These are phyloP conservation scores for Camptogramma bilineatum DNA, from an alignment of 2,888 invertebrate genomes.

Conservation along the genomic window DNA sequence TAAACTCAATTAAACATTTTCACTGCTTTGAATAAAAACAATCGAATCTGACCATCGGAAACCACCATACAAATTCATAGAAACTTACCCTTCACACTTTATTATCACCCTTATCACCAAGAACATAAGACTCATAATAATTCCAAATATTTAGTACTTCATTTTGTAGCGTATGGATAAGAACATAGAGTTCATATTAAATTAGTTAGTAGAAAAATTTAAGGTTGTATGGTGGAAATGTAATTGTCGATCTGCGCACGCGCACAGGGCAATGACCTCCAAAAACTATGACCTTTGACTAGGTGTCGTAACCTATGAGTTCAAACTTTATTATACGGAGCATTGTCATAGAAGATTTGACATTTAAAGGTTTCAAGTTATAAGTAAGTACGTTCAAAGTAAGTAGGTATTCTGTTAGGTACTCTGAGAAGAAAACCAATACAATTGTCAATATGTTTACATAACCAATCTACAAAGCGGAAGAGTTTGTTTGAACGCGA, in stretches of 20 bases:
- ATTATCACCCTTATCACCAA: slow-evolving; percentile 33
- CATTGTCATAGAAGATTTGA: background rate
- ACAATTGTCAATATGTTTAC: no score
- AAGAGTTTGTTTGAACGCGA: no score
- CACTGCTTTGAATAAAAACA: slow-evolving; percentile 77
- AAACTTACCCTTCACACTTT: background rate
- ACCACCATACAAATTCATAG: slow-evolving; percentile 29
- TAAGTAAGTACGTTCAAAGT: no score
- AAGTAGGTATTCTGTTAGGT: no score
- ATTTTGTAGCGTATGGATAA: background rate
- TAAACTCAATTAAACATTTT: slow-evolving; percentile 79
- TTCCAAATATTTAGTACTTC: background rate
- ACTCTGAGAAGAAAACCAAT: no score
- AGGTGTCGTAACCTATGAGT: slow-evolving; percentile 35
- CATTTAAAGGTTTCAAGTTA: background rate
- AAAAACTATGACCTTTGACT: slow-evolving; percentile 61
- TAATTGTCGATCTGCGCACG: slow-evolving; percentile 50
- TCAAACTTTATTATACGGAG: slow-evolving; percentile 10
- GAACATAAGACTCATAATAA: background rate
- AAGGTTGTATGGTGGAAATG: slow-evolving; percentile 36
- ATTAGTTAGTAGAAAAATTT: slow-evolving; percentile 18
- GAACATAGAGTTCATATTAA: slow-evolving; percentile 45
- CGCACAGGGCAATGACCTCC: slow-evolving; percentile 54
- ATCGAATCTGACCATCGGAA: slow-evolving; percentile 70
- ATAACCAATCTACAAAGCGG: no score